A percentile compares a stretch with the other conserved stretches of the same genome.
phyloP scores from a whole-genome alignment of 1,140 invertebrate genomes.

The Pemphigus obesinymphae region DNA sequence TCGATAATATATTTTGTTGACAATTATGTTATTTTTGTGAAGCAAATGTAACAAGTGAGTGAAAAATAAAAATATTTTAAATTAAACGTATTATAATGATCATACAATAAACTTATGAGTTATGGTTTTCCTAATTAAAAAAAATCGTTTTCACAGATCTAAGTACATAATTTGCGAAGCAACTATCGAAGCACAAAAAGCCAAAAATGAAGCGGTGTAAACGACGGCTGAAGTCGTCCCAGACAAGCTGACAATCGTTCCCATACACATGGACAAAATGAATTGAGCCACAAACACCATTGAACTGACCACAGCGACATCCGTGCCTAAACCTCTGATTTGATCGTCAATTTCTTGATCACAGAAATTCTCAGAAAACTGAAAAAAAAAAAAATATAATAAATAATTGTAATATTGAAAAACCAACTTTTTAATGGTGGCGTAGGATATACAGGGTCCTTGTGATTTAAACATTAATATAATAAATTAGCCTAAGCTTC shows the following conservation, averaged over 20 bases:
- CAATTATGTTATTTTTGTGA: no score
- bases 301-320: slow-evolving; percentile 86
- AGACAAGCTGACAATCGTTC: slow-evolving; percentile 70
- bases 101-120: no score
- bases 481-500: no score
- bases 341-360: slow-evolving; percentile 53
- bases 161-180: slow-evolving; percentile 85
- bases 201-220: slow-evolving; percentile 71
- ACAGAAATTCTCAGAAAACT: slow-evolving; percentile 64
- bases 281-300: slow-evolving; percentile 96
- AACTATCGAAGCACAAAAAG: slow-evolving; percentile 74
- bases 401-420: neutral
- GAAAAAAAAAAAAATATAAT: slow-evolving; percentile 44
- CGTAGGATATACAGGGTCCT: no score
- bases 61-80: no score
- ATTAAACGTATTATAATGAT: no score
- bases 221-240: slow-evolving; percentile 86
- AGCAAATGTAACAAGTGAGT: no score
- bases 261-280: slow-evolving; percentile 78
- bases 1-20: no score
- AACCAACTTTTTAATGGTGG: neutral
- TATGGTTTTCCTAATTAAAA: neutral
- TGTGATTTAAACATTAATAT: no score
- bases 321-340: slow-evolving; percentile 83
- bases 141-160: slow-evolving; percentile 60